Base-by-base conservation (phyloP, 2,888 invertebrate genomes). In the Lysandra coridon region DNA sequence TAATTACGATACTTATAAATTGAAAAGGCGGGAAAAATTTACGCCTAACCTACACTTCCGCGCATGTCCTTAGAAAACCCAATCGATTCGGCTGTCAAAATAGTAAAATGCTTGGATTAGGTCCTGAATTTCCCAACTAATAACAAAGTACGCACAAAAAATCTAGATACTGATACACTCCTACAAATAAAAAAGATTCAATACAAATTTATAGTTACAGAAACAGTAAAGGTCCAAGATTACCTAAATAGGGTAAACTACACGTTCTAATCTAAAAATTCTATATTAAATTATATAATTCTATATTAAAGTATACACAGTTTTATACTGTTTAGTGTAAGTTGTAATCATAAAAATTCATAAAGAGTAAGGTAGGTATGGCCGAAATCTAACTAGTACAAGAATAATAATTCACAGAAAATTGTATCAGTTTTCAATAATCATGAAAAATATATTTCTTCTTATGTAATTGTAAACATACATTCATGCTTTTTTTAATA, bases 1-100 rank as follows among this genome's bases (percentile, higher is more conserved):
- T n/a, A 10, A 64, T 64, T n/a, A 23, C 30, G 7, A 4, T 73
- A 73, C 1, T 2, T 53, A 4, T 0, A 49, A 75, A 1, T 12
- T 23, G 33, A 57, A 76, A 76, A 53, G 76, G 76, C 76, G 76
- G 76, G 76, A 76, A 76, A 76, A 17, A 57, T 76, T 53, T 17
- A 57, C 49, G 53, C 33, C 6, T 33, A 33, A 17, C 76, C 53
- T 75, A 76, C 12, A 23, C 44, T 57, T 17, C 57, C 17, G 57
- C 76, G 76, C 76, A 76, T 76, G 76, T 76, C 57, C 49, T 30
- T 14, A 30, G 1, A 53, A 57, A 33, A 73, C 44, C 23, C 44
- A 64, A 77, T 77, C 53, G 69, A 60, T 79, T 53, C 17, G 23
- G 37, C 33, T 75, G 40, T 75, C 57, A 57, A 75, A 37, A 57